phyloP scores from a whole-genome alignment of 2,113 vertebrate genomes.

The Coracopsis vasa region DNA sequence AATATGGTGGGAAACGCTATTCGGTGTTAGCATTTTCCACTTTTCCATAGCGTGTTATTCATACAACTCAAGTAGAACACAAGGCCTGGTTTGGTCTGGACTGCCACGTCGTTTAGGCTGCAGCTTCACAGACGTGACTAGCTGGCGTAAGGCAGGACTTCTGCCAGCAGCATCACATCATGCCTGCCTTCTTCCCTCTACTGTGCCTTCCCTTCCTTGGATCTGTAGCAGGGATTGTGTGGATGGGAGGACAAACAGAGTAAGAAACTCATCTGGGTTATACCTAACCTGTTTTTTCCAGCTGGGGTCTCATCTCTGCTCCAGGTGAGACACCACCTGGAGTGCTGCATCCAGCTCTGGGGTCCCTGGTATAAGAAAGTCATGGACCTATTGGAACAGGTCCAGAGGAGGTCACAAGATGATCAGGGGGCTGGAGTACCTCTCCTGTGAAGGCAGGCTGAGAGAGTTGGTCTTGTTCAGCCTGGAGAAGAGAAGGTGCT shows the following conservation, averaged over 20 bases:
- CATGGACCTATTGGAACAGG: neutral
- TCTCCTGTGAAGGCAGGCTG: neutral
- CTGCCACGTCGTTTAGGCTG: fast-evolving
- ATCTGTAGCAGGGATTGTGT: fast-evolving
- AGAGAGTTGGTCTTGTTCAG: neutral
- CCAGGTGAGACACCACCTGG: neutral
- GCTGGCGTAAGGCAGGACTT: neutral
- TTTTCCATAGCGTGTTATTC: neutral
- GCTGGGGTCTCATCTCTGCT: neutral
- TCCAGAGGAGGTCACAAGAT: neutral
- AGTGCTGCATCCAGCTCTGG: neutral
- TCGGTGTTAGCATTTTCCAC: neutral
- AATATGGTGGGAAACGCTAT: neutral
- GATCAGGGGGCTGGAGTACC: neutral
- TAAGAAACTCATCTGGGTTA: neutral
- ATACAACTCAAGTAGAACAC: neutral
- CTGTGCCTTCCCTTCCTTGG: neutral
- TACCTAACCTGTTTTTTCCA: neutral
- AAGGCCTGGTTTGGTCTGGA: neutral
- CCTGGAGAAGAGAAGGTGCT: neutral
- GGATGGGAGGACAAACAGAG: neutral
- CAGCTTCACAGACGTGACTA: fast-evolving
- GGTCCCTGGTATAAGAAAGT: neutral
- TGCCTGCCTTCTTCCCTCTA: neutral
- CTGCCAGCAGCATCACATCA: neutral